Percentiles rank a stretch among this genome's conserved stretches.
Conservation (phyloP, 2,888 invertebrate genomes). For the Drosophila formosana region DNA sequence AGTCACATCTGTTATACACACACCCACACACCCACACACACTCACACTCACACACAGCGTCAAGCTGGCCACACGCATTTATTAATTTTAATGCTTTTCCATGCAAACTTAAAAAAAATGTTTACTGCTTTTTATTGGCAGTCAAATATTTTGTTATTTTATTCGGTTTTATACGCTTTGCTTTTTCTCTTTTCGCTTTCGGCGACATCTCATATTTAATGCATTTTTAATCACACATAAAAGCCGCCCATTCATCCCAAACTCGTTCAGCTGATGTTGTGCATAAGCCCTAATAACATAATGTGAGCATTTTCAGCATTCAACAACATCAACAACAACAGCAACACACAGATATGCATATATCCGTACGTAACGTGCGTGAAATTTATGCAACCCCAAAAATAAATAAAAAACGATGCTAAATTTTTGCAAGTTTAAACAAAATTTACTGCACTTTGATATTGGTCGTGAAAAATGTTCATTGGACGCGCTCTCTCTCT, state of each 20-base stretch:
- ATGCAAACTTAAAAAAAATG: slow-evolving; percentile 55
- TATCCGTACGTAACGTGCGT: slow-evolving; percentile 23
- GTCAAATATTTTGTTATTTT: slow-evolving; percentile 35
- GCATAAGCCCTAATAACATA: slow-evolving; percentile 60
- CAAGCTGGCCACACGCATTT: slow-evolving; percentile 61
- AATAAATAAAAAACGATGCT: slow-evolving; percentile 28
- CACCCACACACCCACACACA: slow-evolving; percentile 13
- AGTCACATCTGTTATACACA: slow-evolving; percentile 50
- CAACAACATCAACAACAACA: slow-evolving; percentile 3
- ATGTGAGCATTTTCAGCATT: slow-evolving; percentile 37
- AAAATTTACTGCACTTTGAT: slow-evolving; percentile 77
- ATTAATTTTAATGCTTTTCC: slow-evolving; percentile 77
- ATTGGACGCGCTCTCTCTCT: slow-evolving; percentile 42
- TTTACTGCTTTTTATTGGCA: slow-evolving; percentile 33
- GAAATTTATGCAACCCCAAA: slow-evolving; percentile 58
- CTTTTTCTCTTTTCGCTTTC: slow-evolving; percentile 24
- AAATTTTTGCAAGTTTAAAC: slow-evolving; percentile 67
- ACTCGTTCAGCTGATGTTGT: slow-evolving; percentile 21
- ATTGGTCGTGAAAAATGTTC: slow-evolving; percentile 71
- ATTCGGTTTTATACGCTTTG: slow-evolving; percentile 16
- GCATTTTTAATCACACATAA: slow-evolving; percentile 76
- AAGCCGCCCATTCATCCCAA: slow-evolving; percentile 37
- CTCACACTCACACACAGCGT: not conserved
- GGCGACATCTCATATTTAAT: slow-evolving; percentile 65
- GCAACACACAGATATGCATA: slow-evolving; percentile 4